Evolutionary conservation across 2,113 vertebrate species (phyloP).

Genomic region (Python bivittatus): DNA sequence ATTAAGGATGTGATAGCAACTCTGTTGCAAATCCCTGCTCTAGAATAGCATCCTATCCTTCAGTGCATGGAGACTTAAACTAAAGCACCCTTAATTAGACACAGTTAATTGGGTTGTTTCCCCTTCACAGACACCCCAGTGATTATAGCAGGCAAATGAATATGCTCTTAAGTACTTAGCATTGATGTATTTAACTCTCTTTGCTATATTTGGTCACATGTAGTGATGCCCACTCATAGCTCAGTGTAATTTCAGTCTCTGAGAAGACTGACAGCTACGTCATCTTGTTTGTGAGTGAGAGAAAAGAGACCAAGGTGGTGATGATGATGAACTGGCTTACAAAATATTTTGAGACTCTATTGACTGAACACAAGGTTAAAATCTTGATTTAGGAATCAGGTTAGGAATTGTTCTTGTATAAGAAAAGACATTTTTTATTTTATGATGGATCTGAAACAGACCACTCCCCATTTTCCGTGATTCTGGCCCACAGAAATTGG

Average conservation of each 20-base stretch:
- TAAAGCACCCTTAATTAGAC: slow-evolving; percentile 17
- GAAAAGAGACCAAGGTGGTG: not conserved
- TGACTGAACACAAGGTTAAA: not conserved
- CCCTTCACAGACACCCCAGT: not conserved
- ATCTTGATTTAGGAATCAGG: not conserved
- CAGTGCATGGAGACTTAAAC: not conserved
- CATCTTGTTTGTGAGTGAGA: not conserved
- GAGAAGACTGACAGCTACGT: not conserved
- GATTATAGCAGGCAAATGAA: not conserved
- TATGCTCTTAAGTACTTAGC: slow-evolving; percentile 1
- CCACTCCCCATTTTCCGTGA: not conserved
- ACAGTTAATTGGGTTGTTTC: not conserved
- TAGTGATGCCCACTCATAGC: not conserved
- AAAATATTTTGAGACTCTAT: not conserved
- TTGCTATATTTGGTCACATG: not conserved
- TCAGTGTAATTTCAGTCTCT: not conserved
- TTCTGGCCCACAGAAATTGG: not conserved
- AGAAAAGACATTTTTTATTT: not conserved
- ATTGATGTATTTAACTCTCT: not conserved
- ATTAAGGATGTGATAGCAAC: not conserved
- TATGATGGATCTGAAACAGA: not conserved
- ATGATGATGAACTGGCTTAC: not conserved
- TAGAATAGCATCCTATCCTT: not conserved
- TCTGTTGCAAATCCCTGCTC: not conserved
- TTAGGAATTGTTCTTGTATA: not conserved